Conservation (phyloP, 1,140 invertebrate species). For the Papilio dardanus region DNA sequence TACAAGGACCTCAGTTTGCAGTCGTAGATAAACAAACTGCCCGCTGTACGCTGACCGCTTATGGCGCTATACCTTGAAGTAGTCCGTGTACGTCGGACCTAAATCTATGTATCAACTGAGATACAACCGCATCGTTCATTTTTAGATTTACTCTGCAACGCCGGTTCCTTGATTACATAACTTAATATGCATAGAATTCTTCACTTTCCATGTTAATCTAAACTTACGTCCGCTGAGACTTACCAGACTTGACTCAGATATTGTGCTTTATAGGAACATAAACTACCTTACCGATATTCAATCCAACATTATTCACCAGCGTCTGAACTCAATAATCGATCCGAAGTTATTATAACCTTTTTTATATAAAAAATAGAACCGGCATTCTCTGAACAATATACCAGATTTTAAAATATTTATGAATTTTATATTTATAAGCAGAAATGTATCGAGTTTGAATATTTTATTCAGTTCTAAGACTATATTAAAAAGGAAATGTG, state of each 20-base stretch:
- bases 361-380: no score
- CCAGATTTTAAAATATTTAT: no score
- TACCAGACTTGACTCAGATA: background rate
- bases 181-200: constrained; percentile 25
- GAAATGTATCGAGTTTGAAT: no score
- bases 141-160: background rate
- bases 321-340: no score
- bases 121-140: background rate
- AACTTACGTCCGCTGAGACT: background rate
- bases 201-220: constrained; percentile 11
- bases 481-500: background rate
- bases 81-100: background rate
- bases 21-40: background rate
- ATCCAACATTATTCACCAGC: background rate
- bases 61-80: background rate
- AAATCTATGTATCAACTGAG: background rate
- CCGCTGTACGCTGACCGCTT: no score
- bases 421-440: no score
- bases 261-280: background rate
- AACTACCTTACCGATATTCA: background rate
- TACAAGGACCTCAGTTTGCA: background rate
- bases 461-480: no score
- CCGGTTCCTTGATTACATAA: background rate
- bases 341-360: no score
- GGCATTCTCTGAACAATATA: no score